Percentiles rank a stretch among this genome's conserved stretches.
phyloP scores from a whole-genome alignment of 2,113 vertebrate genomes.

The Psittacara wagleri region DNA sequence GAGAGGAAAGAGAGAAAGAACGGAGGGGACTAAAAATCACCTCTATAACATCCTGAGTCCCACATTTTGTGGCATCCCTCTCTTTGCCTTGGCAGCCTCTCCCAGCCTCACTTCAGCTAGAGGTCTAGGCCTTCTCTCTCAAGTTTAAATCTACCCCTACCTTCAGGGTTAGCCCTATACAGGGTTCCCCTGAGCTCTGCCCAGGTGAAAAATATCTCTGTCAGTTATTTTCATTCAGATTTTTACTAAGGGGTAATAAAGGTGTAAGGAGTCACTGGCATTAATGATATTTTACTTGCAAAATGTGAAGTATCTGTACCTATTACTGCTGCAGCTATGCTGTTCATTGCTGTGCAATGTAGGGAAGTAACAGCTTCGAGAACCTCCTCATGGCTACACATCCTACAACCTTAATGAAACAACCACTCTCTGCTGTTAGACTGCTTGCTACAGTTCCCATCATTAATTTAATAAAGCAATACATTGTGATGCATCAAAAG shows the following conservation, averaged over 20 bases:
- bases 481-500: neutral
- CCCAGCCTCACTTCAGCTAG: neutral
- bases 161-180: neutral
- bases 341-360: neutral
- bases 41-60: neutral
- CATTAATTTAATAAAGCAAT: neutral
- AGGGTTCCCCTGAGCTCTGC: neutral
- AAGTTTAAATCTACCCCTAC: neutral
- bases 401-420: neutral
- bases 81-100: neutral
- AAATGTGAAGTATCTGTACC: neutral
- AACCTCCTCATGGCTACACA: neutral
- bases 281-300: neutral
- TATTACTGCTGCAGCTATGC: neutral
- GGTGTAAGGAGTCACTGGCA: neutral
- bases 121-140: neutral
- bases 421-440: neutral
- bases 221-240: neutral
- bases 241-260: neutral
- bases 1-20: neutral
- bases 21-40: neutral
- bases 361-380: neutral
- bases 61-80: neutral
- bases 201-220: neutral
- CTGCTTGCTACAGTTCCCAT: neutral